Conservation (phyloP, 2,797 vertebrate genomes). For the Megaceryle alcyon region DNA sequence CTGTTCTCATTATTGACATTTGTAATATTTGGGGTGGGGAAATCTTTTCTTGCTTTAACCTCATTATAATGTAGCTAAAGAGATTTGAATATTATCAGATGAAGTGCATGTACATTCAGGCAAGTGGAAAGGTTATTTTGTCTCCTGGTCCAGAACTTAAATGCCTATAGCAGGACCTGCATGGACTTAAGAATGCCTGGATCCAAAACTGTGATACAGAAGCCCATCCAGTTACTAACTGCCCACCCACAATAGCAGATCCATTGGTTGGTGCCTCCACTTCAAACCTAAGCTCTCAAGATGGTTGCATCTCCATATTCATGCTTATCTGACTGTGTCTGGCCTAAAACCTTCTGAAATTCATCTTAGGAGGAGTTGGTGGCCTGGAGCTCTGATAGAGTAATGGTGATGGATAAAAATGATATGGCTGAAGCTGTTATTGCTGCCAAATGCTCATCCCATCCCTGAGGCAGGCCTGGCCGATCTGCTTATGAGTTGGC, state of each 20-base stretch:
- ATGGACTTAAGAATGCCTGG: not conserved
- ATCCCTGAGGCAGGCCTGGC: not conserved
- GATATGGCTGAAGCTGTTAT: not conserved
- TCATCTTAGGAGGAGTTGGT: not conserved
- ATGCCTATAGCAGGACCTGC: not conserved
- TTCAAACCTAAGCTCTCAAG: not conserved
- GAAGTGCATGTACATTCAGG: not conserved
- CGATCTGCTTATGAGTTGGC: not conserved
- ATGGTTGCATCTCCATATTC: not conserved
- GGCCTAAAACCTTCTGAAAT: not conserved
- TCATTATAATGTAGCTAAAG: constrained; percentile 47
- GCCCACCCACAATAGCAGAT: accelerated
- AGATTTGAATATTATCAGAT: constrained; percentile 51
- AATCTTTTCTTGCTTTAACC: constrained; percentile 52
- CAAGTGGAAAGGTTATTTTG: constrained; percentile 32
- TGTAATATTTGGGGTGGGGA: constrained; percentile 60
- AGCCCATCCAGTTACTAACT: not conserved
- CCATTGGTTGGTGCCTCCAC: not conserved
- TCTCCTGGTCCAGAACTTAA: not conserved
- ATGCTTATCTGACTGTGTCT: not conserved
- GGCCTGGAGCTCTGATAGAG: not conserved
- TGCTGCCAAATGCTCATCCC: not conserved
- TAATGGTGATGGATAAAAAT: not conserved
- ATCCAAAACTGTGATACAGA: not conserved
- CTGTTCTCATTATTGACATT: constrained; percentile 67